Base-by-base conservation (phyloP, 2,797 vertebrate species). In the Amniataba percoides region DNA sequence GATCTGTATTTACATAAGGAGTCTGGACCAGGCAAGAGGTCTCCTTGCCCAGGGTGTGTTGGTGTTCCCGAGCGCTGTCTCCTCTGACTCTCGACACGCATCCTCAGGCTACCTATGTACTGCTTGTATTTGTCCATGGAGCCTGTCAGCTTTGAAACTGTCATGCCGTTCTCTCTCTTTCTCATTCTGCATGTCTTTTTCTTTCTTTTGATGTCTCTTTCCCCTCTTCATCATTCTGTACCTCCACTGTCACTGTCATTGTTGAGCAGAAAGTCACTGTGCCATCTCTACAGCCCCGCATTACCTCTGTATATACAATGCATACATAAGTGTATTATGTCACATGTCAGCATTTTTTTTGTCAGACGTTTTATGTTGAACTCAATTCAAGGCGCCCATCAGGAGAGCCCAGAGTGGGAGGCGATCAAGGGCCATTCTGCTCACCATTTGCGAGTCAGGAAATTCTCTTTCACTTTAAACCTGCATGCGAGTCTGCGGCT, bases 31-130 rank as follows among this genome's bases (percentile, higher is more conserved):
- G 68, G 78, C 76, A 70, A 83, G 76, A 74, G 73, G 71, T 88
- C 87, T 89, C 93, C 89, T 94, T 91, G 91, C 88, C 91, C 80
- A 36, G 27, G 88, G 91, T 84, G 67, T 80, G 80, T 69, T 87
- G 79, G 60, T 77, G 82, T 77, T 75, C 64, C 53, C 18, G 7
- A 82, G 80, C 49, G 61, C 71, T 73, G 64, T 87, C 82, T 89
- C 86, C 69, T 81, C 77, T 76, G 78, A 89, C 81, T 88, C 46
- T 8, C 71, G 55, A 82, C 62, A 68, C 2, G 4, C 73, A 19
- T 84, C 90, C 88, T 77, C 31, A 72, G 80, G 92, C 84, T 63
- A 69, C 74, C 66, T 74, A 69, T 85, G 85, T 78, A 70, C 78
- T 62, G 69, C 67, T 69, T 79, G 78, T 55, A 61, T 88, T 89